Evolutionary conservation across 2,888 invertebrate species (phyloP), one percentile per base, ranked within the genome.

Genomic region (Malacosoma neustria): DNA sequence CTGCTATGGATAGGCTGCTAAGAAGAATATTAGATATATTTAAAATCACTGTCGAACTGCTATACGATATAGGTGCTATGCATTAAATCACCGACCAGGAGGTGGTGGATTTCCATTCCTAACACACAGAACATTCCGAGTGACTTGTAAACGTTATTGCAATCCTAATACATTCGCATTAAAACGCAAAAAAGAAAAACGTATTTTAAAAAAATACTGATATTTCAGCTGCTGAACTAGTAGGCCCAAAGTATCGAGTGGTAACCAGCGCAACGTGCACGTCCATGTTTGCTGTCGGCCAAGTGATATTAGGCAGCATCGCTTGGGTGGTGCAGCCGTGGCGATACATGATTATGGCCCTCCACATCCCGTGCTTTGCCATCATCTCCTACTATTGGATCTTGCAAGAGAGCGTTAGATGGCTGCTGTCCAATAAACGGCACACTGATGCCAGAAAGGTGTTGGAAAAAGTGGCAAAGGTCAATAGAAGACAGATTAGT

Each of bases 241-340:
- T 94, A 2, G 93, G 93, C 0, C 92, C 92, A 1, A 89, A 89
- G 36, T 89, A 89, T 40, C 87, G 95, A 29, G 92, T 93, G 1
- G 54, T 93, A 11, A 90, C 90, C 2, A 90, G 93, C 39, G 90
- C 92, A 2, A 74, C 91, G 7, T 86, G 90, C 5, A 88, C 91
- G 2, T 88, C 91, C 5, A 90, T 92, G 72, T 94, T 92, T 51
- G 90, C 93, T 0, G 51, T 91, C 4, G 94, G 94, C 0, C 92
- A 92, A 71, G 87, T 92, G 13, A 47, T 90, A 1, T 70, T 93
- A 2, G 93, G 92, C 1, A 57, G 87, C 13, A 72, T 90, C 1
- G 93, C 94, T 0, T 93, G 91, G 89, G 64, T 82, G 41, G 73
- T 89, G 1, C 87, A 88, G 42, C 87, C 91, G 37, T 95, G 94